These are phyloP conservation scores for Eristalis arbustorum DNA, from an alignment of 2,888 invertebrate species.

Conservation along the genomic window DNA sequence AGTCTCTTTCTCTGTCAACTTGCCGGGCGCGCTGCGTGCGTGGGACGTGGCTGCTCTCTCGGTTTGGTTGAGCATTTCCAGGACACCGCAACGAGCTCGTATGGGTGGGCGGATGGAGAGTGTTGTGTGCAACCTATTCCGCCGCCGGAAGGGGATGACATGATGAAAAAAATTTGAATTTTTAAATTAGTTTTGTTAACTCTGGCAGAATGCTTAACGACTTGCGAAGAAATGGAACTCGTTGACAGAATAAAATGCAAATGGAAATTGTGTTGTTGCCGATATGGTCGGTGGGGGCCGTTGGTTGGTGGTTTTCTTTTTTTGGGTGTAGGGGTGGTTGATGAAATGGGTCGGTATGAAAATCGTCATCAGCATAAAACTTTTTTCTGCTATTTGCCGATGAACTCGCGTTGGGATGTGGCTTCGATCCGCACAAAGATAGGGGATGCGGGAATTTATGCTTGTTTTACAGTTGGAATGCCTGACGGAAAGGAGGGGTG, in stretches of 20 bases:
- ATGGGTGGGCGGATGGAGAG: not conserved
- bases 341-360: not conserved
- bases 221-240: conserved; percentile 76
- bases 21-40: conserved; percentile 18
- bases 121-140: conserved; percentile 43
- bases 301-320: not conserved
- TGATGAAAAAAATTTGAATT: conserved; percentile 78
- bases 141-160: conserved; percentile 33
- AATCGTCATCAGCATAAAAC: conserved; percentile 9
- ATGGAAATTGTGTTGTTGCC: conserved; percentile 52
- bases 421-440: conserved; percentile 47
- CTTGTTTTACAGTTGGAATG: conserved; percentile 13
- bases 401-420: conserved; percentile 26
- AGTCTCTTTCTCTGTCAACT: conserved; percentile 55
- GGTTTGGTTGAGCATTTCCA: conserved; percentile 30
- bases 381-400: conserved; percentile 17
- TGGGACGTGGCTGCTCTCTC: conserved; percentile 5
- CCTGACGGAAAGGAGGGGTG: too few species aligned
- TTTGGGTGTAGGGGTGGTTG: not conserved
- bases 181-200: conserved; percentile 80
- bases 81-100: not conserved
- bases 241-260: conserved; percentile 57
- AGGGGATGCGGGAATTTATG: conserved; percentile 39
- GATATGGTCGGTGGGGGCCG: not conserved
- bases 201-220: conserved; percentile 78